These are phyloP conservation scores for Protophormia terraenovae DNA, from an alignment of 2,888 invertebrate species.

Conservation along the genomic window DNA sequence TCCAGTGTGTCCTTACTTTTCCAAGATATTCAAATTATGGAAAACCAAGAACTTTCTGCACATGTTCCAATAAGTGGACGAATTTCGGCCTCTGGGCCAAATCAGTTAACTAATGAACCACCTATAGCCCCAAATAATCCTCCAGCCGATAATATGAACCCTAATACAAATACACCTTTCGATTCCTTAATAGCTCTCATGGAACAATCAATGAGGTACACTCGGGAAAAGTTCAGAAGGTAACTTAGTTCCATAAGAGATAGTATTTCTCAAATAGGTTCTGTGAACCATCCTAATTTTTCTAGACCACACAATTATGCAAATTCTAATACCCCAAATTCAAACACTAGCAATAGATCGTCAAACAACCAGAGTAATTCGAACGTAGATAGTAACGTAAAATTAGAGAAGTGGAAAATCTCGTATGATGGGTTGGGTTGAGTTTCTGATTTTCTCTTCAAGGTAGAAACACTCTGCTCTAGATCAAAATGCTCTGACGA, in stretches of 20 bases:
- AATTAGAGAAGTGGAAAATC: too few relatives aligned
- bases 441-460: too few relatives aligned
- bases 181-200: background rate
- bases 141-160: background rate
- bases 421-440: too few relatives aligned
- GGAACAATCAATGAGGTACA: background rate
- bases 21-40: background rate
- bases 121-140: background rate
- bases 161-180: background rate
- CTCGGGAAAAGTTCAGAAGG: background rate
- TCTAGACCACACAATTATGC: background rate
- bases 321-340: background rate
- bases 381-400: background rate
- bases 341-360: background rate
- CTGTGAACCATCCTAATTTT: background rate
- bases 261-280: background rate
- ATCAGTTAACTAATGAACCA: background rate
- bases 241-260: background rate
- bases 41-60: background rate
- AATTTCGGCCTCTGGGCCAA: background rate
- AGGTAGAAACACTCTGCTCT: too few relatives aligned
- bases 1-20: background rate
- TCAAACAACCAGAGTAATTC: background rate
- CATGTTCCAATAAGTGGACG: background rate
- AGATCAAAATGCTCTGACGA: too few relatives aligned